phyloP scores from a whole-genome alignment of 1,140 invertebrate genomes.

The Eupeodes corollae region DNA sequence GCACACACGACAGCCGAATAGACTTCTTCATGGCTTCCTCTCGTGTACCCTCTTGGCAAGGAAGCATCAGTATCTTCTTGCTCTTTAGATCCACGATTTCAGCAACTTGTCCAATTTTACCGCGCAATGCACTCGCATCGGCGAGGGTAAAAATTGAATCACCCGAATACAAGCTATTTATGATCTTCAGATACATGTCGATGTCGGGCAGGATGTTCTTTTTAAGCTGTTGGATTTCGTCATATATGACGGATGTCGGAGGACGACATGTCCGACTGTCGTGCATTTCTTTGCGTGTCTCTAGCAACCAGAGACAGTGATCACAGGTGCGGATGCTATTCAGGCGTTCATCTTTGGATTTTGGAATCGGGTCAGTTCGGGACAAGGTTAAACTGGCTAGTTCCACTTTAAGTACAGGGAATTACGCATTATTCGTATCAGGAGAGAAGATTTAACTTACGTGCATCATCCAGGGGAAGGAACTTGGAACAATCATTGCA shows the following conservation, averaged over 20 bases:
- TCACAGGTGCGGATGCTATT: slow-evolving; percentile 65
- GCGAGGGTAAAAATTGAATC: slow-evolving; percentile 75
- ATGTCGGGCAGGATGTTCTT: slow-evolving; percentile 63
- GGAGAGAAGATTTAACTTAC: slow-evolving; percentile 43
- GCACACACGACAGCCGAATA: slow-evolving; percentile 46
- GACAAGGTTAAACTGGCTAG: slow-evolving; percentile 25
- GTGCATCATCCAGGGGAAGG: slow-evolving; percentile 68
- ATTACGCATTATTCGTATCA: background rate
- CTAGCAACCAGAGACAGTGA: slow-evolving; percentile 74
- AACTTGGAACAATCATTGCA: slow-evolving; percentile 89
- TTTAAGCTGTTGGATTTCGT: slow-evolving; percentile 62
- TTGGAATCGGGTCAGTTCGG: slow-evolving; percentile 10
- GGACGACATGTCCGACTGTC: slow-evolving; percentile 69
- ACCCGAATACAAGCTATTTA: slow-evolving; percentile 52
- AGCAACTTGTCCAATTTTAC: slow-evolving; percentile 73
- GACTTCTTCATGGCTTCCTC: slow-evolving; percentile 47
- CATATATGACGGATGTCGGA: slow-evolving; percentile 70
- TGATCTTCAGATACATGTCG: slow-evolving; percentile 78
- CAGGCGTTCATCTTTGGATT: slow-evolving; percentile 17
- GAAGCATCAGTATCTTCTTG: slow-evolving; percentile 64
- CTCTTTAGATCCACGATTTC: slow-evolving; percentile 75
- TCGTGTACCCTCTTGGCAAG: slow-evolving; percentile 48
- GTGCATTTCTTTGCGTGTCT: slow-evolving; percentile 63
- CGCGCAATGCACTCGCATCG: slow-evolving; percentile 69
- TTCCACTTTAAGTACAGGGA: slow-evolving; percentile 14